Conservation (phyloP, 2,888 invertebrate genomes). For the Apamea epomidion region DNA sequence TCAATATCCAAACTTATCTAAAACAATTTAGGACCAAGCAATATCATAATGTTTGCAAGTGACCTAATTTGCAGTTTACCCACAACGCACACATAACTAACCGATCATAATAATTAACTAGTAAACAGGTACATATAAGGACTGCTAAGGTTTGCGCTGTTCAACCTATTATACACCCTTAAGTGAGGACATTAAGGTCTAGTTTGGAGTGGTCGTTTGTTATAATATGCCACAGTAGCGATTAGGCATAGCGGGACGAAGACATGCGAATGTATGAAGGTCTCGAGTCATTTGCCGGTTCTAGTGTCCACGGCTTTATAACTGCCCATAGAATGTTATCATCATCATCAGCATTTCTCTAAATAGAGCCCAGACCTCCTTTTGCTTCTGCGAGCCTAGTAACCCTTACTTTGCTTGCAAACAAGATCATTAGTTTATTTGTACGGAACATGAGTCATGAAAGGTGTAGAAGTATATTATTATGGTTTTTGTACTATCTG, state of each 20-base stretch:
- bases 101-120: constrained; percentile 81
- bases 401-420: background rate
- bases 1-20: constrained; percentile 5
- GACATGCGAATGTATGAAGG: constrained; percentile 66
- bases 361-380: constrained; percentile 42
- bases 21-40: constrained; percentile 25
- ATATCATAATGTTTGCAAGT: constrained; percentile 47
- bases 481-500: background rate
- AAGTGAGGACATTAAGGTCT: constrained; percentile 49
- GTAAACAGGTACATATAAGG: constrained; percentile 74
- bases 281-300: constrained; percentile 52
- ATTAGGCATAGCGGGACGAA: constrained; percentile 64
- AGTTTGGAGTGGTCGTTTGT: constrained; percentile 61
- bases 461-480: too few species aligned
- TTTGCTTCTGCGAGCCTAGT: constrained; percentile 47
- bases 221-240: constrained; percentile 57
- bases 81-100: constrained; percentile 72
- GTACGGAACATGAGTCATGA: background rate
- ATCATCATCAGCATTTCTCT: constrained; percentile 45
- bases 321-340: constrained; percentile 53
- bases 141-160: constrained; percentile 51
- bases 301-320: constrained; percentile 58
- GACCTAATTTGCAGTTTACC: constrained; percentile 62
- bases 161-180: constrained; percentile 63
- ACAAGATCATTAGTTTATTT: background rate